Conservation (phyloP, 2,888 invertebrate species). For the Caenorhabditis zanzibari region DNA sequence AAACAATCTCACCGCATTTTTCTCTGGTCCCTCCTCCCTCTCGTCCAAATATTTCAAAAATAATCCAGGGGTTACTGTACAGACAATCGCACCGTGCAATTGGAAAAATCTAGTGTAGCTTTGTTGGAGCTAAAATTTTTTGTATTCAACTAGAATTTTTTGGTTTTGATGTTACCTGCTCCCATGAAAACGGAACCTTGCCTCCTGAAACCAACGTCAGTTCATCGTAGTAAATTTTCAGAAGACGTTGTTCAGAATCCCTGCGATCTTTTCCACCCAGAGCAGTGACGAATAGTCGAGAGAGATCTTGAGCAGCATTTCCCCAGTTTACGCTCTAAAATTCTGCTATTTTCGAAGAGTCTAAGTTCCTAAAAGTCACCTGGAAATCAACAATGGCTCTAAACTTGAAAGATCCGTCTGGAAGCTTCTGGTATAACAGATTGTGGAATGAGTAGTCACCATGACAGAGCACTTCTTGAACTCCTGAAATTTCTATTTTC, state of each 20-base stretch:
- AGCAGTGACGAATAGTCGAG: conserved; percentile 51
- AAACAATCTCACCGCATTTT: conserved; percentile 32
- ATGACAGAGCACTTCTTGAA: conserved; percentile 46
- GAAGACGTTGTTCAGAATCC: conserved; percentile 34
- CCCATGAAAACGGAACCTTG: conserved; percentile 40
- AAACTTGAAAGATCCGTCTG: conserved; percentile 33
- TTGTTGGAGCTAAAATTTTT: conserved; percentile 19
- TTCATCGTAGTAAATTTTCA: conserved; percentile 48
- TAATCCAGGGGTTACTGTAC: conserved; percentile 40
- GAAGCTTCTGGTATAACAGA: conserved; percentile 28
- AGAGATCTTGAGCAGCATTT: conserved; percentile 56
- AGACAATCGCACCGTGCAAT: conserved; percentile 47
- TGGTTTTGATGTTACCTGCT: too few species aligned
- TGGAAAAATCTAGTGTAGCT: conserved; percentile 48
- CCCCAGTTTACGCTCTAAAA: conserved; percentile 58
- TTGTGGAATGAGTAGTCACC: conserved; percentile 53
- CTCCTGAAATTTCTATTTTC: neutral
- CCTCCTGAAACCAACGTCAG: conserved; percentile 20
- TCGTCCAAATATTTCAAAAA: conserved; percentile 8
- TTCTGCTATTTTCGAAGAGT: neutral
- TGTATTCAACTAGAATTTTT: too few species aligned
- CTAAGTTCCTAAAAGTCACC: conserved; percentile 4
- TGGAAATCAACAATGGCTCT: conserved; percentile 54
- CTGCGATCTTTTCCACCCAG: conserved; percentile 59
- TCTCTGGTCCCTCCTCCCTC: conserved; percentile 27